Percentiles rank a stretch among this genome's conserved stretches.
phyloP scores from a whole-genome alignment of 2,888 invertebrate genomes.

The Ichneumoninae sp. region DNA sequence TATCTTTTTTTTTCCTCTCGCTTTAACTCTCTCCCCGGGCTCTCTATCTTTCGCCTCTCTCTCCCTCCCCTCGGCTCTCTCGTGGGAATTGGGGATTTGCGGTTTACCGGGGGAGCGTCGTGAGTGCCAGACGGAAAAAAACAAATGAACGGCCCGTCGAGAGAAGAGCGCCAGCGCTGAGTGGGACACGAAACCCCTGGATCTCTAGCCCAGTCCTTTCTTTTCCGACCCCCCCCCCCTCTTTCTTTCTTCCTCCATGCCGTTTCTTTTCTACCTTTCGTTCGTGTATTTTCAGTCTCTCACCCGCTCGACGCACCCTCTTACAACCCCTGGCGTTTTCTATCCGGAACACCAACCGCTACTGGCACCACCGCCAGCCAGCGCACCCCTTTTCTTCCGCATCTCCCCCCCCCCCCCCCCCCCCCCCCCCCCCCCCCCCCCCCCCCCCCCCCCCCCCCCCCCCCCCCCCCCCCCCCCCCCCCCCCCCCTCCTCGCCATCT shows the following conservation, averaged over 20 bases:
- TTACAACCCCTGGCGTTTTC: conserved; percentile 37
- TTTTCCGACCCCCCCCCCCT: conserved; percentile 45
- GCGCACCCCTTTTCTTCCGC: conserved; percentile 34
- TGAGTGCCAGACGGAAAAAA: conserved; percentile 73
- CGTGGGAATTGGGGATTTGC: conserved; percentile 78
- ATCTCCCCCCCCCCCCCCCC: not conserved
- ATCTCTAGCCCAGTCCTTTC: conserved; percentile 65
- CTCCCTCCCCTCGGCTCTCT: conserved; percentile 55
- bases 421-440: not conserved
- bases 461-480: no score
- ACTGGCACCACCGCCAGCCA: conserved; percentile 15
- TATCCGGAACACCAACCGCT: conserved; percentile 38
- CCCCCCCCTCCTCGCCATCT: conserved; percentile 17
- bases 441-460: no score
- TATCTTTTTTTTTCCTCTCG: conserved; percentile 36
- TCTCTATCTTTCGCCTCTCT: conserved; percentile 34
- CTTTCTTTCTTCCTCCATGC: conserved; percentile 30
- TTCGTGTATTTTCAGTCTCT: conserved; percentile 54
- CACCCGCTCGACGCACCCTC: conserved; percentile 45
- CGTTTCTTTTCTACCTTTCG: conserved; percentile 48
- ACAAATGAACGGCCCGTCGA: conserved; percentile 72
- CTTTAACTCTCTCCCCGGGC: conserved; percentile 35
- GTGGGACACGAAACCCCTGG: conserved; percentile 63
- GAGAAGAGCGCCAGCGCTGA: conserved; percentile 47
- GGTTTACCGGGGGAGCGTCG: conserved; percentile 75